Percentiles rank a stretch among this genome's conserved stretches.
Conservation (phyloP, 1,140 invertebrate genomes). For the Bombus balteatus region DNA sequence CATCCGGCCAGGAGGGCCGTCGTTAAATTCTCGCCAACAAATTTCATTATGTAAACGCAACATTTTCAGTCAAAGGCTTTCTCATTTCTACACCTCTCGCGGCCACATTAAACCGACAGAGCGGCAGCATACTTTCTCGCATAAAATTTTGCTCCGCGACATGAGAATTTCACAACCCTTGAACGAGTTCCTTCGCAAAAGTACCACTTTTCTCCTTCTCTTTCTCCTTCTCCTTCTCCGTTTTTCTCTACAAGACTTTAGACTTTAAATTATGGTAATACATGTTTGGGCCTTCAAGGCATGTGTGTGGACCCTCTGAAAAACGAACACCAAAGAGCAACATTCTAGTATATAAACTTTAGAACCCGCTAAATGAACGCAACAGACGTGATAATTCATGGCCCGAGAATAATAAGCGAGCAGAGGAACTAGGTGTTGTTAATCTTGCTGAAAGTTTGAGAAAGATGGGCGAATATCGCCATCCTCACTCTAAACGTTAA, state of each 20-base stretch:
- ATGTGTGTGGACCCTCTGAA: background rate
- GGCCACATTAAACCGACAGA: background rate
- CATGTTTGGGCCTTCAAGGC: no score
- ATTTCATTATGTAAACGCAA: constrained; percentile 60
- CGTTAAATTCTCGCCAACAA: constrained; percentile 49
- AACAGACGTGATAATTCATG: constrained; percentile 17
- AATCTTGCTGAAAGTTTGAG: constrained; percentile 17
- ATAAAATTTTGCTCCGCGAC: constrained; percentile 1
- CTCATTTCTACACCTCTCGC: background rate
- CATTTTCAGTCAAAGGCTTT: constrained; percentile 11
- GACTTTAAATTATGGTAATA: constrained; percentile 22
- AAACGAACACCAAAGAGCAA: background rate
- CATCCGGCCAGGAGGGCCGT: constrained; percentile 3
- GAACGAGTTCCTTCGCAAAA: background rate
- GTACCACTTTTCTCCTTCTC: background rate
- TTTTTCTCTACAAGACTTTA: background rate
- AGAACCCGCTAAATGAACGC: constrained; percentile 25
- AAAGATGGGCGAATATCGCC: background rate
- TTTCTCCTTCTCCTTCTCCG: no score
- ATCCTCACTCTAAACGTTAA: background rate
- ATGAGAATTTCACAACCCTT: background rate
- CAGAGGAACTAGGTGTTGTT: constrained; percentile 12
- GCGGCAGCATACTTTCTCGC: background rate
- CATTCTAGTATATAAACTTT: constrained; percentile 16
- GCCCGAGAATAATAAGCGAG: background rate